Evolutionary conservation across 2,113 vertebrate genomes (phyloP).

Genomic region (Pterocles burchelli): DNA sequence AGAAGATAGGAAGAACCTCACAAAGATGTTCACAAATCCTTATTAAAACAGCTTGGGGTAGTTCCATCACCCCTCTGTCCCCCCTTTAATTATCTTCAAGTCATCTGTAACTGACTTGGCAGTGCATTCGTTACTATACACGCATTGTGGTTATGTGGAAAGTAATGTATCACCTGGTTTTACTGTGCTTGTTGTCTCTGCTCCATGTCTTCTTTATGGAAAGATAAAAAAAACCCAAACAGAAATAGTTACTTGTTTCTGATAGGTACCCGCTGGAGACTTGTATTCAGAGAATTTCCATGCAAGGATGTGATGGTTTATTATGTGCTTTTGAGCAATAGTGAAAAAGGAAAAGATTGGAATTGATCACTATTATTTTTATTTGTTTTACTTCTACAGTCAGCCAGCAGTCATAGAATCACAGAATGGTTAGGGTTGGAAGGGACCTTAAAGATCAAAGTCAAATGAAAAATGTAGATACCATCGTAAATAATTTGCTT

Average conservation of each 20-base stretch:
- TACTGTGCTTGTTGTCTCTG: neutral
- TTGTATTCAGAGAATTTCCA: neutral
- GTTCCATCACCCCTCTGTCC: neutral
- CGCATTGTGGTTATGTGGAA: neutral
- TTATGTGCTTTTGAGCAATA: neutral
- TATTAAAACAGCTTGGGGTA: neutral
- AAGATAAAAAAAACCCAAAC: neutral
- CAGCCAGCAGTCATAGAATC: neutral
- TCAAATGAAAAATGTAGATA: neutral
- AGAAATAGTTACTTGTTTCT: neutral
- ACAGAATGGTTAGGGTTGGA: no score
- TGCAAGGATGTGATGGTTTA: neutral
- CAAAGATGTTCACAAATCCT: neutral
- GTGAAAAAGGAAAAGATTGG: neutral
- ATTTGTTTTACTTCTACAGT: neutral
- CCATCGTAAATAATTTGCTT: neutral
- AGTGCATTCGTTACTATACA: neutral
- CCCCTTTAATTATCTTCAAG: neutral
- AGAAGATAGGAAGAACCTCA: neutral
- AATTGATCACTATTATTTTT: neutral
- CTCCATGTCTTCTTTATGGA: neutral
- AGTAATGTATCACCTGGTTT: neutral
- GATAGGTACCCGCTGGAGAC: neutral
- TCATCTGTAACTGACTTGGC: neutral
- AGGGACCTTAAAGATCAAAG: no score